A percentile compares a stretch with the other conserved stretches of the same genome.
Conservation (phyloP, 2,888 invertebrate species). For the Aelia acuminata region DNA sequence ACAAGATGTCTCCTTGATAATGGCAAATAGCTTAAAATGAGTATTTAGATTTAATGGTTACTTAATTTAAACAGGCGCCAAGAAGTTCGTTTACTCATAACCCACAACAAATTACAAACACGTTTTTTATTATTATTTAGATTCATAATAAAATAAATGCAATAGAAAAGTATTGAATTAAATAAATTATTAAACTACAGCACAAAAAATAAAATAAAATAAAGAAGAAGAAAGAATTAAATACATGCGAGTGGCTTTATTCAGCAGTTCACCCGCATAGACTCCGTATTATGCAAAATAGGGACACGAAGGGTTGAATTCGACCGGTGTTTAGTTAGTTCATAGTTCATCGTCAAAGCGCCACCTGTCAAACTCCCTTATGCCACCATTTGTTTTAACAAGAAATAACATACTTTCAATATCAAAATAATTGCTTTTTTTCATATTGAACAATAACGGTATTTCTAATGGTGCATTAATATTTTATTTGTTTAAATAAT, state of each 20-base stretch:
- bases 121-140: too few species aligned
- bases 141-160: too few species aligned
- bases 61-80: too few species aligned
- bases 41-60: neutral
- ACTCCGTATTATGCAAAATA: neutral
- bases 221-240: neutral
- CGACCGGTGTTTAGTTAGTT: slow-evolving; percentile 34
- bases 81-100: neutral
- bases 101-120: too few species aligned
- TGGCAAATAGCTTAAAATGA: neutral
- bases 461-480: neutral
- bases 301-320: slow-evolving; percentile 11
- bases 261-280: neutral
- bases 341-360: slow-evolving; percentile 15
- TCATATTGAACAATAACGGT: neutral
- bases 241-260: neutral
- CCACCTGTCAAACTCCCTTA: slow-evolving; percentile 37
- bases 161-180: too few species aligned
- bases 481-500: too few species aligned
- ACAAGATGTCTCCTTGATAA: neutral
- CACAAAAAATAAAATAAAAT: neutral
- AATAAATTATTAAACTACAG: neutral
- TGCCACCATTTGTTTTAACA: neutral
- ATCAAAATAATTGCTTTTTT: neutral
- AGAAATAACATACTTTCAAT: neutral